Conservation (phyloP, 92 coral and sea anemone genomes). For the Zoanthus sociatus region DNA sequence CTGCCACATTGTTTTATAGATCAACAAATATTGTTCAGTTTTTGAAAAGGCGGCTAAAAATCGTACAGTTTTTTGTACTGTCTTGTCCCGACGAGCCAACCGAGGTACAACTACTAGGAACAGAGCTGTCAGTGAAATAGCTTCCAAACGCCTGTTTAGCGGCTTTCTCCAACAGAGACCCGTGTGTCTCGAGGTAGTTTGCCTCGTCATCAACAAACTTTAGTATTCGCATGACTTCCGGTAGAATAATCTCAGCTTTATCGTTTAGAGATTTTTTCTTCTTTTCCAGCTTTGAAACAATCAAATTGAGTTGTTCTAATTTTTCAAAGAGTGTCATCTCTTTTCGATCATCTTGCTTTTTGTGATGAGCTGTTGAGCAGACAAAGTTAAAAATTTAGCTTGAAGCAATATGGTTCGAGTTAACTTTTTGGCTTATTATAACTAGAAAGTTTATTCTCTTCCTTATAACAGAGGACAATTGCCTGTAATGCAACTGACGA, state of each 20-base stretch:
- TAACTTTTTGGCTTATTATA: neutral
- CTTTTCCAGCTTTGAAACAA: conserved; percentile 1
- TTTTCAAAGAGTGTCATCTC: neutral
- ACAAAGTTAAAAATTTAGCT: no score
- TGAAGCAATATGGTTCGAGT: neutral
- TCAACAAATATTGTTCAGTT: no score
- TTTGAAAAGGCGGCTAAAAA: no score
- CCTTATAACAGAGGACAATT: no score
- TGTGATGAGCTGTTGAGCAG: neutral
- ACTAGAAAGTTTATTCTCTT: neutral
- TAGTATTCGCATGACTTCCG: neutral
- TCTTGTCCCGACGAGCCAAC: no score
- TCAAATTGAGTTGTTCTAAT: neutral
- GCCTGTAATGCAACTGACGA: no score
- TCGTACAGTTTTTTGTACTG: no score
- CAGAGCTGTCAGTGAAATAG: neutral
- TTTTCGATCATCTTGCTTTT: neutral
- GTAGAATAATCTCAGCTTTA: neutral
- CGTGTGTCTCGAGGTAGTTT: neutral
- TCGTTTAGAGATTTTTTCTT: neutral
- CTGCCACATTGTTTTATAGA: no score
- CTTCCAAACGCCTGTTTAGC: neutral
- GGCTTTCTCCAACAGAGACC: neutral
- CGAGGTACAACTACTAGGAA: neutral
- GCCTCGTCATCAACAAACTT: neutral